Evolutionary conservation across 2,888 invertebrate species (phyloP).

Genomic region (Pasiphila rectangulata): DNA sequence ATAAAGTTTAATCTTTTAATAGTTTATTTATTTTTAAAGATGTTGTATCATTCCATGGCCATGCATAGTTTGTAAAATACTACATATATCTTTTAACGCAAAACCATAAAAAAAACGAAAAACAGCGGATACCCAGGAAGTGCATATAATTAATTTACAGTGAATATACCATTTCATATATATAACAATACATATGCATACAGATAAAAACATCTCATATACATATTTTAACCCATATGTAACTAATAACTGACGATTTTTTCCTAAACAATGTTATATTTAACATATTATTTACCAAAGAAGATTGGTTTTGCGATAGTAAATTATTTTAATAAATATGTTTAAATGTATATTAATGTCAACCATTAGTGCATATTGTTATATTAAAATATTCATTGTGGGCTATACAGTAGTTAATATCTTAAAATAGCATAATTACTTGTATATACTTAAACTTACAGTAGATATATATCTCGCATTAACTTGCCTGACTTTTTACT

Average conservation of each 20-base stretch:
- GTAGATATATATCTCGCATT: background rate
- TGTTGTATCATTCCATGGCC: slow-evolving; percentile 67
- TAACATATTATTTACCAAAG: slow-evolving; percentile 16
- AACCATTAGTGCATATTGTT: slow-evolving; percentile 73
- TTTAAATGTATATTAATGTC: slow-evolving; percentile 49
- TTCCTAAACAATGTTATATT: slow-evolving; percentile 17
- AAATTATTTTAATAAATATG: slow-evolving; percentile 35
- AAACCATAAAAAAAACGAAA: slow-evolving; percentile 54
- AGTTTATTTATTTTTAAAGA: slow-evolving; percentile 36
- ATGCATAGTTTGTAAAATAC: slow-evolving; percentile 67
- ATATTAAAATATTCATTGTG: slow-evolving; percentile 62
- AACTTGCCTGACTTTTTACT: background rate
- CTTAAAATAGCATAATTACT: background rate
- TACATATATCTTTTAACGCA: slow-evolving; percentile 58
- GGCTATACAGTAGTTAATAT: slow-evolving; percentile 63
- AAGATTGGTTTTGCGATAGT: slow-evolving; percentile 32
- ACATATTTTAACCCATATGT: slow-evolving; percentile 53
- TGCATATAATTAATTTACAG: slow-evolving; percentile 70
- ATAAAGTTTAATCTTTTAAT: slow-evolving; percentile 25
- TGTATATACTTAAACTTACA: background rate
- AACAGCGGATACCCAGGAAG: slow-evolving; percentile 63
- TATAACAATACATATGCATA: slow-evolving; percentile 45
- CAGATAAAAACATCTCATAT: slow-evolving; percentile 43
- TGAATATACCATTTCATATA: slow-evolving; percentile 52
- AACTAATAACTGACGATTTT: slow-evolving; percentile 57